phyloP scores from a whole-genome alignment of 2,797 vertebrate species.

The Pseudochromis fuscus region DNA sequence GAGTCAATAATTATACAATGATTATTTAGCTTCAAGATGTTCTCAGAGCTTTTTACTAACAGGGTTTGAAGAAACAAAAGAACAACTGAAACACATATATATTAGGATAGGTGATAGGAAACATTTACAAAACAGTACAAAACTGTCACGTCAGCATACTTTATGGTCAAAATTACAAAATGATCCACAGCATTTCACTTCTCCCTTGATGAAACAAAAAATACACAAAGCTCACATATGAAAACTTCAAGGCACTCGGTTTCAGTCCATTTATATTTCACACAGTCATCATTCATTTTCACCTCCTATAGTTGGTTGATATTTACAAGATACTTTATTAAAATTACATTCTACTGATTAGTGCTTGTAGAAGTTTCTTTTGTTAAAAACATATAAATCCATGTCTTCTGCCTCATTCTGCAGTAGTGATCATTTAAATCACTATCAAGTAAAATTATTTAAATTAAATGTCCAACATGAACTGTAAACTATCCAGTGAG shows the following conservation, averaged over 20 bases:
- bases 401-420: slow-evolving; percentile 7
- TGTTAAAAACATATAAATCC: slow-evolving; percentile 29
- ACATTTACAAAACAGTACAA: slow-evolving; percentile 56
- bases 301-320: too few relatives aligned
- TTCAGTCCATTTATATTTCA: slow-evolving; percentile 2
- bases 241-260: neutral
- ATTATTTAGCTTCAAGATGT: neutral
- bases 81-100: too few relatives aligned
- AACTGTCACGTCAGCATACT: slow-evolving; percentile 33
- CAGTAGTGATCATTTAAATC: slow-evolving; percentile 14
- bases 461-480: slow-evolving; percentile 55
- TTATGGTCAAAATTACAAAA: slow-evolving; percentile 45
- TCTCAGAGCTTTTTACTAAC: neutral
- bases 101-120: too few relatives aligned
- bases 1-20: neutral
- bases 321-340: neutral
- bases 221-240: neutral
- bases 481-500: slow-evolving; percentile 48
- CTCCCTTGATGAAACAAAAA: slow-evolving; percentile 5
- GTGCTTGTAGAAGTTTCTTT: neutral
- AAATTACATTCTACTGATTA: too few relatives aligned
- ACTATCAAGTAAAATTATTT: slow-evolving; percentile 23
- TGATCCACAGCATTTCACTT: slow-evolving; percentile 38
- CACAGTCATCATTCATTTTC: too few relatives aligned
- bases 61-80: slow-evolving; percentile 13